Percentiles rank a stretch among this genome's conserved stretches.
Conservation (phyloP, 2,888 invertebrate genomes). For the Odontocolon sp. region DNA sequence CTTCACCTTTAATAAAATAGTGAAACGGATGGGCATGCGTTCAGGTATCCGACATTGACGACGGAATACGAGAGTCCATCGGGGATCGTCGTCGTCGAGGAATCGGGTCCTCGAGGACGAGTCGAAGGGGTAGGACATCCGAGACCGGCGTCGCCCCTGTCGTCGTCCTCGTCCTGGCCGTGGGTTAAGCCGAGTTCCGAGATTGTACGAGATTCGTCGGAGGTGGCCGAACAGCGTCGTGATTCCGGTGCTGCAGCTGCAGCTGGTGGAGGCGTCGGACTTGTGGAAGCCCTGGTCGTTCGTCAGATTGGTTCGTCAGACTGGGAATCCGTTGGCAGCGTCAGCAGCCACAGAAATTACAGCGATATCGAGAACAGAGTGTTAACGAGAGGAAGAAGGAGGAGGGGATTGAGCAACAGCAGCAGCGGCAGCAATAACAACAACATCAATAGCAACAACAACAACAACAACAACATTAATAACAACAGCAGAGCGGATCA, state of each 20-base stretch:
- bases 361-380: slow-evolving; percentile 28
- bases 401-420: slow-evolving; percentile 35
- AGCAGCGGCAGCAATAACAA: slow-evolving; percentile 5
- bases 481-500: slow-evolving; percentile 30
- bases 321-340: slow-evolving; percentile 1
- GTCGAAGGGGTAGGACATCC: background rate
- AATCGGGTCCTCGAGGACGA: slow-evolving; percentile 27
- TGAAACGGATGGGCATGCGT: slow-evolving; percentile 43
- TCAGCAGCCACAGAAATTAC: slow-evolving; percentile 1
- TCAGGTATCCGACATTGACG: slow-evolving; percentile 59
- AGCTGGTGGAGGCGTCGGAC: slow-evolving; percentile 2
- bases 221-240: slow-evolving; percentile 17
- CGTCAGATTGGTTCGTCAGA: slow-evolving; percentile 19
- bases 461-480: slow-evolving; percentile 19
- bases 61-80: slow-evolving; percentile 55
- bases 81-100: slow-evolving; percentile 51
- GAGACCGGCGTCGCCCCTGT: slow-evolving; percentile 7
- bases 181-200: slow-evolving; percentile 21
- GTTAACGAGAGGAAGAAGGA: slow-evolving; percentile 20
- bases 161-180: slow-evolving; percentile 18
- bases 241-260: background rate
- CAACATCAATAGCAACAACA: background rate
- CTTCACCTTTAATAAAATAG: too few relatives aligned
- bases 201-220: slow-evolving; percentile 13
- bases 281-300: slow-evolving; percentile 8